Conservation (phyloP, 2,888 invertebrate species). For the Nomada lathburiana region DNA sequence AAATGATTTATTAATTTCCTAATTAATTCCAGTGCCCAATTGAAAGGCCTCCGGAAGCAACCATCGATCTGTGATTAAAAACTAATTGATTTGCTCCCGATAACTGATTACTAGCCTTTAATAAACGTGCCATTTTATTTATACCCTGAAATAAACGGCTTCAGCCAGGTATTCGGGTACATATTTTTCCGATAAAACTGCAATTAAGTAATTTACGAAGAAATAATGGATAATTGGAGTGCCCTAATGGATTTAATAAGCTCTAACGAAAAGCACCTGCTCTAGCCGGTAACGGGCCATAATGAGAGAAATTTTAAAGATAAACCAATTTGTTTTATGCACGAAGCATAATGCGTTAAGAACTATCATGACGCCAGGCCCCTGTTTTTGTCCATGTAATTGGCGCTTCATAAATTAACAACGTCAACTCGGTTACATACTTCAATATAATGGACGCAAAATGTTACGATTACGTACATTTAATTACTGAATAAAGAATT, state of each 20-base stretch:
- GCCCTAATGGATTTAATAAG: background rate
- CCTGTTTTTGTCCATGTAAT: background rate
- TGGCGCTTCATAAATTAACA: too few relatives aligned
- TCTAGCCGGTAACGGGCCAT: background rate
- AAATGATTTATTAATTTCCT: background rate
- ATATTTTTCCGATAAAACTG: background rate
- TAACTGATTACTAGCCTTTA: background rate
- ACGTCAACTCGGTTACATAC: too few relatives aligned
- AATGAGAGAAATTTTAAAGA: background rate
- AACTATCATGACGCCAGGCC: background rate
- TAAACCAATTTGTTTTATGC: background rate
- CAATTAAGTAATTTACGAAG: background rate
- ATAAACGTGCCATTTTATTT: background rate
- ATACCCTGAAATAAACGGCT: background rate
- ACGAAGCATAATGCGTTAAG: background rate
- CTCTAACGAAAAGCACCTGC: background rate
- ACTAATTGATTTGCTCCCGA: background rate
- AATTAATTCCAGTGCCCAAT: background rate
- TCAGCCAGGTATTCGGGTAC: background rate
- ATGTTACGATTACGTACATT: too few relatives aligned
- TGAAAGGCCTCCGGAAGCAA: background rate
- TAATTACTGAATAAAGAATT: too few relatives aligned
- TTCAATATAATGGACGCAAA: too few relatives aligned
- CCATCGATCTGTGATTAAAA: background rate
- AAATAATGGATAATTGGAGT: background rate